Evolutionary conservation across 2,888 invertebrate species (phyloP).

Genomic region (Melanostoma scalare): DNA sequence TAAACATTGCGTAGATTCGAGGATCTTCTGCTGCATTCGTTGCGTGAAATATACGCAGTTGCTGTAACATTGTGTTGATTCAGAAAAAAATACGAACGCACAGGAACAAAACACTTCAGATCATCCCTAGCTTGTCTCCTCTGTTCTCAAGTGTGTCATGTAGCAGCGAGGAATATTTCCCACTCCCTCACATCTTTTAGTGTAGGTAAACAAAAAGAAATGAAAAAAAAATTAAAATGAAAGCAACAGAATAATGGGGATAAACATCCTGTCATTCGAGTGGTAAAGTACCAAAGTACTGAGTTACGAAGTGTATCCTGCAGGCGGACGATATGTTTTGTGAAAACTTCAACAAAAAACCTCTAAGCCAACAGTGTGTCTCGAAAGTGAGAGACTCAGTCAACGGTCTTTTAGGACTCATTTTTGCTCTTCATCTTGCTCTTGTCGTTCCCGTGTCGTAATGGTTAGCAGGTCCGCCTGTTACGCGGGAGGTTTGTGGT

Average conservation of each 20-base stretch:
- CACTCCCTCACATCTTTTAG: conserved; percentile 32
- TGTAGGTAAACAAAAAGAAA: neutral
- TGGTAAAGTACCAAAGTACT: conserved; percentile 50
- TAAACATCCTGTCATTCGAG: conserved; percentile 63
- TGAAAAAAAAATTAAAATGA: conserved; percentile 25
- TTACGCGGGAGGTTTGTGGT: too few species aligned
- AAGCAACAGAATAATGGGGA: conserved; percentile 63
- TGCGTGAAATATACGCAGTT: conserved; percentile 58
- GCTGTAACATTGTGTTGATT: conserved; percentile 17
- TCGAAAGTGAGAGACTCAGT: neutral
- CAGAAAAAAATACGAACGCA: conserved; percentile 1
- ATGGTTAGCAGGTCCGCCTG: neutral
- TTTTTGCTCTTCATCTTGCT: neutral
- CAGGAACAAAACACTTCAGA: conserved; percentile 64
- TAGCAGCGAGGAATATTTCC: conserved; percentile 34
- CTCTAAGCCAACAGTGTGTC: conserved; percentile 17
- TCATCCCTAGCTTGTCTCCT: conserved; percentile 23
- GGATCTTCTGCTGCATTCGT: conserved; percentile 56
- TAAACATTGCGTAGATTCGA: conserved; percentile 40
- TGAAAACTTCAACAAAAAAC: neutral
- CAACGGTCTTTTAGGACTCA: neutral
- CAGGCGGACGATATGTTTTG: conserved; percentile 7
- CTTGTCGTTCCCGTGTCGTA: neutral
- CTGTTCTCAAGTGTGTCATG: conserved; percentile 44
- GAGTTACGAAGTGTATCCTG: conserved; percentile 59